Evolutionary conservation across 2,888 invertebrate species (phyloP).

Genomic region (Noctua janthe): DNA sequence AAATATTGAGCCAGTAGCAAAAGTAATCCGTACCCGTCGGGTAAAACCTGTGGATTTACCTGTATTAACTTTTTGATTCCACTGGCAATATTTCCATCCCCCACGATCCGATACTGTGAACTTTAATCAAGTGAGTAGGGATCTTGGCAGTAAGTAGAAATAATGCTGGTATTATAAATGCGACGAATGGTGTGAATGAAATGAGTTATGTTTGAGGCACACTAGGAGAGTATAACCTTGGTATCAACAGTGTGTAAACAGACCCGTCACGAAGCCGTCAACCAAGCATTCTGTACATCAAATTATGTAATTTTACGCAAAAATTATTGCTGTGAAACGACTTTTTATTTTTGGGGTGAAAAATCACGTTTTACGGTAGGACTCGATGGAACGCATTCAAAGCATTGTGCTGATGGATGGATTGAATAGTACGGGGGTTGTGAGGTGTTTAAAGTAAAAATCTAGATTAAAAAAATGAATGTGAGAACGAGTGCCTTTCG

Average conservation of each 20-base stretch:
- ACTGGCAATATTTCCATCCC: slow-evolving; percentile 40
- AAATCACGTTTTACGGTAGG: too few species aligned
- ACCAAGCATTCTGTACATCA: too few species aligned
- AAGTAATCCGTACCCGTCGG: slow-evolving; percentile 42
- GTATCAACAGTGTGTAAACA: neutral
- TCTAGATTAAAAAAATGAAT: too few species aligned
- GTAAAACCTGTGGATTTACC: slow-evolving; percentile 46
- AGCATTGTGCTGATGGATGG: too few species aligned
- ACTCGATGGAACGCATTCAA: too few species aligned
- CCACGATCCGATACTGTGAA: slow-evolving; percentile 34
- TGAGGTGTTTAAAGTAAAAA: too few species aligned
- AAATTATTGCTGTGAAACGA: too few species aligned
- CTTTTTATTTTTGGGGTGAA: too few species aligned
- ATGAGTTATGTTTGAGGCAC: neutral
- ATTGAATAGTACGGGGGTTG: too few species aligned
- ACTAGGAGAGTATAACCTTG: neutral
- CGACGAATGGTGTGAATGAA: slow-evolving; percentile 13
- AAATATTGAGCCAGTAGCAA: neutral
- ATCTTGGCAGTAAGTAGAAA: slow-evolving; percentile 15
- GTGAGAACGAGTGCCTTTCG: too few species aligned
- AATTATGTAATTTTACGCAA: too few species aligned
- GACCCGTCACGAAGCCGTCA: too few species aligned
- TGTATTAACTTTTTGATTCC: slow-evolving; percentile 61
- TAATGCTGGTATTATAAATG: slow-evolving; percentile 9
- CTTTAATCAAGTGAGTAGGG: slow-evolving; percentile 45